Evolutionary conservation across 1,140 invertebrate genomes (phyloP).

Genomic region (Zaprionus nigranus): DNA sequence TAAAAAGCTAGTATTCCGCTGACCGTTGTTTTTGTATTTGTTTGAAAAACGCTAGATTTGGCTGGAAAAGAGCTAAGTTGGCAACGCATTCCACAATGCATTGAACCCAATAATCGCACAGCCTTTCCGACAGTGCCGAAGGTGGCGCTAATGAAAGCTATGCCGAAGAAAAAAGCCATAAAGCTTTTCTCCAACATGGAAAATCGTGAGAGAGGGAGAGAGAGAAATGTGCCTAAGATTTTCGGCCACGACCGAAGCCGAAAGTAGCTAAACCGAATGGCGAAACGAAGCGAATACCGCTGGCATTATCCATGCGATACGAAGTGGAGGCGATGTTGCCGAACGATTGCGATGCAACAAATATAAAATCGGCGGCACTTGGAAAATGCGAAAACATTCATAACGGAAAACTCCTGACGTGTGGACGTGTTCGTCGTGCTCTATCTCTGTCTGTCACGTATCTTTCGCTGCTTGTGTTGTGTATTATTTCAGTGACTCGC

Average conservation of each 20-base stretch:
- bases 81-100: conserved; percentile 26
- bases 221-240: conserved; percentile 8
- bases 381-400: conserved; percentile 68
- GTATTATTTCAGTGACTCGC: conserved; percentile 46
- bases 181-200: conserved; percentile 70
- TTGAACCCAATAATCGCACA: conserved; percentile 48
- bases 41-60: no score
- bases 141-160: conserved; percentile 14
- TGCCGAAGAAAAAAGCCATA: background rate
- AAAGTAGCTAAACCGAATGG: conserved; percentile 17
- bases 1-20: no score
- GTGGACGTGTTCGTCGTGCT: conserved; percentile 58
- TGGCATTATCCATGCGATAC: conserved; percentile 54
- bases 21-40: no score
- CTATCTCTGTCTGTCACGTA: conserved; percentile 54
- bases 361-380: conserved; percentile 67
- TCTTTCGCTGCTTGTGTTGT: conserved; percentile 73
- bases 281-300: conserved; percentile 41
- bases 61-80: no score
- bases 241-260: conserved; percentile 14
- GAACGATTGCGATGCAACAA: conserved; percentile 54
- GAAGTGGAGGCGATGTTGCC: conserved; percentile 15
- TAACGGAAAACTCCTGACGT: conserved; percentile 71
- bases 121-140: conserved; percentile 18
- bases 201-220: background rate